A percentile compares a stretch with the other conserved stretches of the same genome.
Evolutionary conservation across 2,888 invertebrate species (phyloP).

Genomic region (Corythucha ciliata): DNA sequence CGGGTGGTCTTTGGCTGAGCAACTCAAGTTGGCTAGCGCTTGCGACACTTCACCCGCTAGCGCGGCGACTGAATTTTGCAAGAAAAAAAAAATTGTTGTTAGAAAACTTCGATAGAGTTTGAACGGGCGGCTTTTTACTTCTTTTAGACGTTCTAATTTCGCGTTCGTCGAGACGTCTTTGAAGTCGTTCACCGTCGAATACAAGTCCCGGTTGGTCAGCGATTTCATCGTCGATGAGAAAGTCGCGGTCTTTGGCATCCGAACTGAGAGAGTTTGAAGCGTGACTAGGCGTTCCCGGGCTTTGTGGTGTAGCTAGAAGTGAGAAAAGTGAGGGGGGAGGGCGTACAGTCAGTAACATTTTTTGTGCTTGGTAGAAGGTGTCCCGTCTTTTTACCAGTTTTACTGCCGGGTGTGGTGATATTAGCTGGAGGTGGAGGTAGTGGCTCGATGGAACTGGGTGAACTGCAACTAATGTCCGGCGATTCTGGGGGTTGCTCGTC

Average conservation of each 20-base stretch:
- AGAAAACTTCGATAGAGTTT: too few species aligned
- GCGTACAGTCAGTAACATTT: neutral
- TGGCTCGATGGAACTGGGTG: constrained; percentile 29
- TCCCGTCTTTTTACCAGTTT: constrained; percentile 8
- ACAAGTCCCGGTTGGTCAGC: constrained; percentile 79
- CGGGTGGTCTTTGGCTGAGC: too few species aligned
- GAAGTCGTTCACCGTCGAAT: constrained; percentile 57
- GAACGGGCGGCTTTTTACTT: too few species aligned
- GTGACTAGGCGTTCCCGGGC: constrained; percentile 70
- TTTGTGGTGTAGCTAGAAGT: constrained; percentile 36
- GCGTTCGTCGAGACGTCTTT: constrained; percentile 15
- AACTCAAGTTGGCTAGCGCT: constrained; percentile 23
- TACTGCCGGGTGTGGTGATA: constrained; percentile 16
- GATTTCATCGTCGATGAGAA: constrained; percentile 79
- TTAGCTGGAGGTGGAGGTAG: constrained; percentile 29
- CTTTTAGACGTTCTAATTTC: constrained; percentile 23
- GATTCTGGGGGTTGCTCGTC: constrained; percentile 74
- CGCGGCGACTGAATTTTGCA: constrained; percentile 25
- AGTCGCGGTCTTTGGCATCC: constrained; percentile 67
- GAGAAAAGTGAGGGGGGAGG: neutral
- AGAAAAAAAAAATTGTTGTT: constrained; percentile 9
- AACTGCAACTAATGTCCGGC: constrained; percentile 28
- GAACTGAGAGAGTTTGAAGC: constrained; percentile 67
- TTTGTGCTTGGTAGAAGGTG: neutral
- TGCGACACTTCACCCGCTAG: constrained; percentile 29